Base-by-base conservation (phyloP, 2,113 vertebrate species). In the Bambusicola thoracicus region DNA sequence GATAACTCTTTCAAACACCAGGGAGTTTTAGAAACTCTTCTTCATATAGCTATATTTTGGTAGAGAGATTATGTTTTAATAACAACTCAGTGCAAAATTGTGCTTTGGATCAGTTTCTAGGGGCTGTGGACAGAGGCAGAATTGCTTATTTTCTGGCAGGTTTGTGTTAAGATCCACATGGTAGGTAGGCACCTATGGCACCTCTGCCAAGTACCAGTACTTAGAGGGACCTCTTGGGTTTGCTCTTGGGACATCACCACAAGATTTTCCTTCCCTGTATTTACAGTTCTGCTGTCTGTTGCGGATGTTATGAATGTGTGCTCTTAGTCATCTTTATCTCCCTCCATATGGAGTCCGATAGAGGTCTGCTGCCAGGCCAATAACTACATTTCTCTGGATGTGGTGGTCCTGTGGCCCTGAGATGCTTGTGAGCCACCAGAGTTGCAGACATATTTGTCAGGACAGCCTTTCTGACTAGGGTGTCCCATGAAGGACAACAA, bases 391-490 rank as follows among this genome's bases (percentile, higher is more conserved):
- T 87, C 72, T 87, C 55, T 90, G 75, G 17, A 15, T 69, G 30
- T 11, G 13, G 3, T 1, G 2, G 34, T 66, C 46, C 49, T 65
- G 48, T 49, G 5, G 7, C 36, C 36, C 12, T 76, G 41, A 34
- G 25, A 46, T 7, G 32, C 29, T 19, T 41, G 20, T 55, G 51
- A 67, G 11, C 10, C 11, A 22, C 20, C 21, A 49, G 38, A 84
- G 29, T 22, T 11, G 46, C 1, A 4, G n/a, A 4, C 17, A 34
- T 0, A 0, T 62, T 87, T 76, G 21, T 32, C 29, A 40, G 34
- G 29, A 19, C 59, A 68, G 16, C 6, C 22, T 80, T 34, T 8
- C 18, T 69, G 53, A 11, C 53, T 4, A 11, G n/a, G 18, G 8
- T 32, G 48, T n/a, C 34, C 24, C 2, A 1, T 25, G 32, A 13